Evolutionary conservation across 2,113 vertebrate species (phyloP).

Genomic region (Tenebrosternarchus preto): DNA sequence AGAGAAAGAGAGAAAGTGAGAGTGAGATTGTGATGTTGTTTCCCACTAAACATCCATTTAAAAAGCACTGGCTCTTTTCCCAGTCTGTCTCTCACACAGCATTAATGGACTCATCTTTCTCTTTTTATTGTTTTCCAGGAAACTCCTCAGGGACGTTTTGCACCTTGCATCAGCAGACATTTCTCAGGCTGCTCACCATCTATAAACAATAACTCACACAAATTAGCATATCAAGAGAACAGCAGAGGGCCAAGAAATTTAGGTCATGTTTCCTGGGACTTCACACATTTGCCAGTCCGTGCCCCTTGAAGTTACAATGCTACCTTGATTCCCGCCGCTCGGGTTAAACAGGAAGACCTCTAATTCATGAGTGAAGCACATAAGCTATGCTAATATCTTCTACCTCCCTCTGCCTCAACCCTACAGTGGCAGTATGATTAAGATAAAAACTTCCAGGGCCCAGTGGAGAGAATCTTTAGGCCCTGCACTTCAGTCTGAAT

Average conservation of each 20-base stretch:
- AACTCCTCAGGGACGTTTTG: constrained; percentile 63
- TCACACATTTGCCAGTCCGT: constrained; percentile 9
- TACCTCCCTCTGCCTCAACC: background rate
- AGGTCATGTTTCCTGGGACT: constrained; percentile 53
- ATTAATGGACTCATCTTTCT: constrained; percentile 69
- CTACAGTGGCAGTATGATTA: background rate
- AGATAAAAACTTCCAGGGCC: background rate
- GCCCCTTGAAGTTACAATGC: constrained; percentile 15
- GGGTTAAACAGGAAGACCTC: constrained; percentile 33
- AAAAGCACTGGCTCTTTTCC: constrained; percentile 68
- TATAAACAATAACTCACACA: constrained; percentile 63
- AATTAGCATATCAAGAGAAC: constrained; percentile 57
- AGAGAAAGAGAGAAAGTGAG: background rate
- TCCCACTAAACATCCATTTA: constrained; percentile 69
- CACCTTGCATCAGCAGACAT: constrained; percentile 63
- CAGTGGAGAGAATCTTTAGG: background rate
- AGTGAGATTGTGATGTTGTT: constrained; percentile 60
- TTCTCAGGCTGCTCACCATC: constrained; percentile 64
- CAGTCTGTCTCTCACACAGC: constrained; percentile 67
- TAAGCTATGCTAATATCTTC: background rate
- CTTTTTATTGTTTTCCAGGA: constrained; percentile 76
- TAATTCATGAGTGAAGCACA: background rate
- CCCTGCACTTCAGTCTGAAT: background rate
- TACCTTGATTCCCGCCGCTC: constrained; percentile 16
- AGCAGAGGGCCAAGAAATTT: constrained; percentile 41